Evolutionary conservation across 2,797 vertebrate genomes (phyloP).

Genomic region (Glyptemys insculpta): DNA sequence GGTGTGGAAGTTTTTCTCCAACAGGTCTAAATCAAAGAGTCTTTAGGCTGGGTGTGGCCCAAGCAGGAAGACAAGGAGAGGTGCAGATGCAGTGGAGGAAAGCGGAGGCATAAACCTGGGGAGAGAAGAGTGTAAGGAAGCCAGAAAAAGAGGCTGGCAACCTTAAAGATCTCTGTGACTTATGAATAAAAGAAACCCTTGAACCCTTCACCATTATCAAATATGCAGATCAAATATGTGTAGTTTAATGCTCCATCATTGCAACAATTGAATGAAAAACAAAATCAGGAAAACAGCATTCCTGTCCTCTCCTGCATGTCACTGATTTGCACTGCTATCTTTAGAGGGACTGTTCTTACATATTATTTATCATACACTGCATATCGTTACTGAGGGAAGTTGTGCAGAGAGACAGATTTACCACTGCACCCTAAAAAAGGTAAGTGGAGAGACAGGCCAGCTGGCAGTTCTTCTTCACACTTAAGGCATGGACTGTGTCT

Average conservation of each 20-base stretch:
- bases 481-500: rapidly evolving
- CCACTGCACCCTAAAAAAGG: background rate
- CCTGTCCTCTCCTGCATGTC: too few relatives aligned
- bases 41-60: background rate
- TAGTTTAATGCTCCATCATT: background rate
- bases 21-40: background rate
- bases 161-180: background rate
- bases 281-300: background rate
- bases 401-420: background rate
- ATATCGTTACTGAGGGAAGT: background rate
- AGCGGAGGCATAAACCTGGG: background rate
- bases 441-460: background rate
- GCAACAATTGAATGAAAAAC: background rate
- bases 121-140: background rate
- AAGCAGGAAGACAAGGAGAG: background rate
- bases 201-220: background rate
- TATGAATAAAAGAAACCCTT: background rate
- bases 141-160: background rate
- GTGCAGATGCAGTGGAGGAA: background rate
- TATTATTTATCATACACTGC: background rate
- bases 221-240: background rate
- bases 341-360: background rate
- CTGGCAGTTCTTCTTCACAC: background rate
- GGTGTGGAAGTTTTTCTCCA: too few relatives aligned
- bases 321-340: background rate